Evolutionary conservation across 2,113 vertebrate genomes (phyloP), one percentile per base, ranked within the genome.

Genomic region (Phocoena phocoena): DNA sequence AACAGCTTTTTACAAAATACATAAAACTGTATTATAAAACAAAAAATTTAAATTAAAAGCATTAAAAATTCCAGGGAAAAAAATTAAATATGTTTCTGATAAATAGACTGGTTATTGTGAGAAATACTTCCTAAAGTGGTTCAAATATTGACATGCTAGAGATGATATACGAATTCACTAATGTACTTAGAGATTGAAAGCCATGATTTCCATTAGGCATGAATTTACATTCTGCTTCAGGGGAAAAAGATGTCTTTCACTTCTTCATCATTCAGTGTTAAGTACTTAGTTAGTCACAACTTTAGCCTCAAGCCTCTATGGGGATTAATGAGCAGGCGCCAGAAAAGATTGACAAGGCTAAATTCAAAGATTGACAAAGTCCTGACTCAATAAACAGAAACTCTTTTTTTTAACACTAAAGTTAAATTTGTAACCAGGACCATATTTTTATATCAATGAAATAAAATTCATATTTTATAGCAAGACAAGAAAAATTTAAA

Each of bases 221-320:
- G 86, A 83, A 97, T 91, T 98, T 84, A 97, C 95, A 91, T 92
- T 88, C 31, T 94, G 95, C 96, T 97, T 85, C 47, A 95, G 62
- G 89, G 91, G 74, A 96, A 96, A 21, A 70, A 89, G 94, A 84
- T 44, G 70, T 71, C 89, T 97, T 95, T 96, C 63, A 65, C 76
- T 84, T 65, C 93, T 97, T 96, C 73, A 58, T 90, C 87, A 90
- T 82, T 92, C 58, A 55, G 31, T 62, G 68, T 92, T 98, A 95
- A 96, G 63, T 58, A 88, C 53, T 95, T 84, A 94, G 63, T 80
- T 81, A 94, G 63, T 86, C 91, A 81, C 41, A 97, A 25, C 63
- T 44, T 74, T 53, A 96, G 90, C 84, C 41, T 67, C 10, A 81
- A 76, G 41, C 36, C n/a, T 94, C 65, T 55, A 4, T 25, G 31